Evolutionary conservation across 2,113 vertebrate genomes (phyloP).

Genomic region (Montifringilla adamsi): DNA sequence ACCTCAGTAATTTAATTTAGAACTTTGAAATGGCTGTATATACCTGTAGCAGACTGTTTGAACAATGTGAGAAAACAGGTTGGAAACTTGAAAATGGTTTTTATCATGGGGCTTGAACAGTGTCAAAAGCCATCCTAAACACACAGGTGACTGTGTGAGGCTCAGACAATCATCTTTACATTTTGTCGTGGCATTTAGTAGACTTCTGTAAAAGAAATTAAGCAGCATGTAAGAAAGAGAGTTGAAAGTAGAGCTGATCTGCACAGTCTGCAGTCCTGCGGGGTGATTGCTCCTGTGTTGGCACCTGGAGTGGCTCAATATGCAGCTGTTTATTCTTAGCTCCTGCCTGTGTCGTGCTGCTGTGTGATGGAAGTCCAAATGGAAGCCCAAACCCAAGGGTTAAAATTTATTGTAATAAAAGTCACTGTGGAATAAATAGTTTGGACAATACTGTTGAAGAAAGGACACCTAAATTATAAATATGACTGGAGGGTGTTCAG

Average conservation of each 20-base stretch:
- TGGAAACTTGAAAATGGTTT: background rate
- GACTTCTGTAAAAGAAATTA: background rate
- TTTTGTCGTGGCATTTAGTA: background rate
- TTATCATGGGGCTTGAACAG: accelerated
- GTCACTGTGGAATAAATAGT: background rate
- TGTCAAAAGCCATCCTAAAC: background rate
- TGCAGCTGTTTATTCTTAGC: background rate
- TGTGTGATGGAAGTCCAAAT: background rate
- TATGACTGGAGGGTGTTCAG: background rate
- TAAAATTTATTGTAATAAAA: background rate
- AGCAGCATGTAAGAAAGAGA: background rate
- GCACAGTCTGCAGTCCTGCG: background rate
- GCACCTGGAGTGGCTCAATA: background rate
- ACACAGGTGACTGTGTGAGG: background rate
- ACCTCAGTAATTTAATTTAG: background rate
- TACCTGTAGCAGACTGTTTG: background rate
- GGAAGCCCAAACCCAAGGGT: background rate
- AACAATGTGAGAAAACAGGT: background rate
- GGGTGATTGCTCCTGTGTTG: background rate
- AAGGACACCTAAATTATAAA: background rate
- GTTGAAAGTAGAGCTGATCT: background rate
- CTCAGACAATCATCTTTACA: background rate
- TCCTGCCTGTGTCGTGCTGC: background rate
- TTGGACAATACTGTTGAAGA: background rate
- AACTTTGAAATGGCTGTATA: background rate